Base-by-base conservation (phyloP, 1,140 invertebrate genomes). In the Reticulitermes speratus region DNA sequence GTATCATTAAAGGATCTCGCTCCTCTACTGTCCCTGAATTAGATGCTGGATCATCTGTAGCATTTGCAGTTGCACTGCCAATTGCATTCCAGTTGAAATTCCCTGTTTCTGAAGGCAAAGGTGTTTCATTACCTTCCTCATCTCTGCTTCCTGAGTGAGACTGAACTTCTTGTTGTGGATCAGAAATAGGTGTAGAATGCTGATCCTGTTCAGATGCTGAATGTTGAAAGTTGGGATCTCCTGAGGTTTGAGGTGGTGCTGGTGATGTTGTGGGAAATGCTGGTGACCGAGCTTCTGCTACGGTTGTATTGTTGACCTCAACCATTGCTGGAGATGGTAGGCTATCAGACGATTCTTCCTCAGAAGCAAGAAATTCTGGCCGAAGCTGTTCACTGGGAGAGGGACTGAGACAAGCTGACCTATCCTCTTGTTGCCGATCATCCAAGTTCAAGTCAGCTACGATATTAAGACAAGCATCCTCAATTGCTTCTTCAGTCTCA, bases 341-440 rank as follows among this genome's bases (percentile, higher is more conserved):
- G 25, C 55, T 45, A 23, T 85, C 59, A 84, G 83, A 81, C 14
- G 85, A 59, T 21, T 44, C 82, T 83, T 55, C 32, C 21, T 84
- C 82, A 59, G 86, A 30, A 86, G 82, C 75, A 14, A 86, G 38
- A 16, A 86, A 84, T 25, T 86, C 86, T 44, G 82, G 82, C 21
- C 81, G 52, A 59, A 86, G 59, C 52, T 84, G n/a, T 84, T 86
- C 86, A 84, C 82, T 86, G 8, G 86, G 82, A n/a, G 83, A 32
- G 16, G 86, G 82, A 84, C 82, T 86, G 11, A 45, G 44, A 25
- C 32, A 45, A 30, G 55, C 81, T 21, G 23, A 19, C 5, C 30
- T n/a, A 59, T 2, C 23, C 8, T 44, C 85, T 83, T 45, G 85
- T 82, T 75, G 44, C 32, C 30, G 44, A 11, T 69, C 14, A 45